These are phyloP conservation scores for Arizona elegans DNA, from an alignment of 2,113 vertebrate genomes.

Conservation along the genomic window DNA sequence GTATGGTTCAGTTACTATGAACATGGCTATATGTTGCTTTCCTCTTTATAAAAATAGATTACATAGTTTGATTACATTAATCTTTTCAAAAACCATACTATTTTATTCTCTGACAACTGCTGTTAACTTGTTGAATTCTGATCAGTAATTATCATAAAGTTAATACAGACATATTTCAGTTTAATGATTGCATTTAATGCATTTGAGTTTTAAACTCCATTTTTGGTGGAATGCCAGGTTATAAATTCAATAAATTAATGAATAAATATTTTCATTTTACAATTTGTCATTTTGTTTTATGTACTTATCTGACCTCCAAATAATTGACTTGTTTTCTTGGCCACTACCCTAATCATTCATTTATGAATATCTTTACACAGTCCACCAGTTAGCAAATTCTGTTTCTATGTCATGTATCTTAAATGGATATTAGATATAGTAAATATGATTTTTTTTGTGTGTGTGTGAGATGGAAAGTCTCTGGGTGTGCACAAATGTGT, in stretches of 20 bases:
- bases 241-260: not conserved
- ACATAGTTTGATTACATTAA: not conserved
- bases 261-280: not conserved
- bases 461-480: not conserved
- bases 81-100: not conserved
- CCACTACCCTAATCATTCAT: not conserved
- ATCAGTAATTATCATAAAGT: not conserved
- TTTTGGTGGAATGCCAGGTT: not conserved
- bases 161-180: not conserved
- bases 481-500: not conserved
- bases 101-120: not conserved
- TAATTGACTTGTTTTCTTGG: not conserved
- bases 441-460: not conserved
- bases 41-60: not conserved
- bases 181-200: not conserved
- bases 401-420: not conserved
- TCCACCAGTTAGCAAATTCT: not conserved
- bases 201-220: not conserved
- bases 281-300: not conserved
- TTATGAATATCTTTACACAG: not conserved
- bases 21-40: not conserved
- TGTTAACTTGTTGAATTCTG: not conserved
- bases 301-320: not conserved
- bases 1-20: not conserved
- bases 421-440: not conserved